A percentile compares a stretch with the other conserved stretches of the same genome.
These are phyloP conservation scores for Nymphicus hollandicus DNA, from an alignment of 2,113 vertebrate genomes.

Conservation along the genomic window DNA sequence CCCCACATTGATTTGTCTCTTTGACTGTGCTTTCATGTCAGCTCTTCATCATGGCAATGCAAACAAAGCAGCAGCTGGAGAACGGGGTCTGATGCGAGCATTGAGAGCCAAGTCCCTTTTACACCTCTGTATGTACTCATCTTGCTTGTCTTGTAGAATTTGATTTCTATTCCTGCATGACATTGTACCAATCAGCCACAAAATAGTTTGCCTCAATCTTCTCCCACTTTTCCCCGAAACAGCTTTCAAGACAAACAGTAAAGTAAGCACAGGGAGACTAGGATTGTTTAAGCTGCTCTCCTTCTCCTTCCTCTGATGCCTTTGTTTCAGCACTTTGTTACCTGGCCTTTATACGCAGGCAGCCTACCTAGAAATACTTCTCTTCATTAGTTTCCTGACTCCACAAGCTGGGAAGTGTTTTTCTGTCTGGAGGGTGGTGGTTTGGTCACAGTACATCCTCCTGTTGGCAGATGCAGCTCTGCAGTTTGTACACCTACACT, in stretches of 20 bases:
- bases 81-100: background rate
- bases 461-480: background rate
- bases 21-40: background rate
- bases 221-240: background rate
- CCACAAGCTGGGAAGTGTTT: background rate
- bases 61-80: background rate
- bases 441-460: background rate
- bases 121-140: background rate
- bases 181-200: background rate
- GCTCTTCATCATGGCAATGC: background rate
- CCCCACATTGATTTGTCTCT: fast-evolving
- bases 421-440: background rate
- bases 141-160: background rate
- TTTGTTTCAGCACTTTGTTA: background rate
- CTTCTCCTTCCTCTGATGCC: background rate
- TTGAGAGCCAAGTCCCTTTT: background rate
- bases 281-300: background rate
- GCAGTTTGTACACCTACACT: background rate
- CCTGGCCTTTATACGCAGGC: background rate
- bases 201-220: background rate
- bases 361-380: background rate
- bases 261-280: background rate
- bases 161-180: background rate
- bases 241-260: background rate
- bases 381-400: background rate